phyloP scores from a whole-genome alignment of 2,113 vertebrate species.

The Elephas maximus region DNA sequence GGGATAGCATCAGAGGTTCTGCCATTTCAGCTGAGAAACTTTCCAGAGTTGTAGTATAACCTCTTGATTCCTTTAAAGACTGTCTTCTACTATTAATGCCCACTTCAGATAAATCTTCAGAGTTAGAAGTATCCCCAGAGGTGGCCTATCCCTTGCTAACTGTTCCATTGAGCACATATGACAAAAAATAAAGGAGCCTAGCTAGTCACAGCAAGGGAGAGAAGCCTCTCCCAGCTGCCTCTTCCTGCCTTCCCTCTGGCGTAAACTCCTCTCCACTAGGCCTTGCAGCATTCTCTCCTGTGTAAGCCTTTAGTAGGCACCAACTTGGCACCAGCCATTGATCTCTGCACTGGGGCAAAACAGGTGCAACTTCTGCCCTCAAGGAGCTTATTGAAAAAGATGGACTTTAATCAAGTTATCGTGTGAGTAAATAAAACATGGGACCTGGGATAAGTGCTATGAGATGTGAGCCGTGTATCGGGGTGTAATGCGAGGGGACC shows the following conservation, averaged over 20 bases:
- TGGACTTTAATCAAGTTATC: neutral
- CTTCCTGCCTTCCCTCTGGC: neutral
- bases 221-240: neutral
- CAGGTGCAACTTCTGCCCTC: neutral
- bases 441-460: neutral
- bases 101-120: neutral
- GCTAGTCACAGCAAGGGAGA: neutral
- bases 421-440: neutral
- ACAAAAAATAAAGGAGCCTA: neutral
- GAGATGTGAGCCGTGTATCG: neutral
- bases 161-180: neutral
- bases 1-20: neutral
- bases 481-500: neutral
- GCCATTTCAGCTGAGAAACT: neutral
- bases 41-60: neutral
- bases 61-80: neutral
- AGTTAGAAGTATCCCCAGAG: neutral
- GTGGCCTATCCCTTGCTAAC: neutral
- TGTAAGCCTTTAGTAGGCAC: neutral
- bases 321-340: fast-evolving
- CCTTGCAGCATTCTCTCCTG: neutral
- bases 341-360: neutral
- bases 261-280: fast-evolving
- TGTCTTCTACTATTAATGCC: neutral
- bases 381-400: neutral